A percentile compares a stretch with the other conserved stretches of the same genome.
phyloP scores from a whole-genome alignment of 2,113 vertebrate species.

The Nannospalax galili region DNA sequence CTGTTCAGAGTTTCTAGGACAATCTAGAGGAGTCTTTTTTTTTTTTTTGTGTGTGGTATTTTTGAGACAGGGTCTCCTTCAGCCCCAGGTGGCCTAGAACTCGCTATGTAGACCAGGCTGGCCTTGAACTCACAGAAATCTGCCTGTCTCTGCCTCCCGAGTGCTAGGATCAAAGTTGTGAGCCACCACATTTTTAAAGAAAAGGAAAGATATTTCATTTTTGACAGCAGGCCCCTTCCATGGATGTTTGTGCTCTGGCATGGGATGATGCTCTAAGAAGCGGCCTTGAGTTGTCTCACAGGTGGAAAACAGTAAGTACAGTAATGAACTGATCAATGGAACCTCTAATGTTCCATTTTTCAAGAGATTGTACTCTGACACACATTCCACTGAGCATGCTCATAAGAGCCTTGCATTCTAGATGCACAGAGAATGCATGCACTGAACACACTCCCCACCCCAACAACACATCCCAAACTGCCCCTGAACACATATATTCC shows the following conservation, averaged over 20 bases:
- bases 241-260: background rate
- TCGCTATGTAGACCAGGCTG: too few relatives aligned
- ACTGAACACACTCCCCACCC: background rate
- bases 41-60: too few relatives aligned
- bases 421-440: slow-evolving; percentile 65
- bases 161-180: too few relatives aligned
- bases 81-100: too few relatives aligned
- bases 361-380: background rate
- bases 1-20: slow-evolving; percentile 60
- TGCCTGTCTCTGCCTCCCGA: too few relatives aligned
- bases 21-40: slow-evolving; percentile 3
- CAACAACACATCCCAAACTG: background rate
- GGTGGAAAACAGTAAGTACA: background rate
- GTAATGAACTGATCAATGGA: background rate
- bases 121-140: too few relatives aligned
- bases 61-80: too few relatives aligned
- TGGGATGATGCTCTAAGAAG: background rate
- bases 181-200: slow-evolving; percentile 23
- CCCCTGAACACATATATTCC: background rate
- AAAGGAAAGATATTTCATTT: background rate
- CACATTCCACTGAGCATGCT: slow-evolving; percentile 68
- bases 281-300: background rate
- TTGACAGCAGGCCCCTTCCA: background rate
- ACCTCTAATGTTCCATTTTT: background rate
- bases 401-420: slow-evolving; percentile 40